A percentile compares a stretch with the other conserved stretches of the same genome.
Evolutionary conservation across 2,113 vertebrate species (phyloP).

Genomic region (Cynoglossus semilaevis): DNA sequence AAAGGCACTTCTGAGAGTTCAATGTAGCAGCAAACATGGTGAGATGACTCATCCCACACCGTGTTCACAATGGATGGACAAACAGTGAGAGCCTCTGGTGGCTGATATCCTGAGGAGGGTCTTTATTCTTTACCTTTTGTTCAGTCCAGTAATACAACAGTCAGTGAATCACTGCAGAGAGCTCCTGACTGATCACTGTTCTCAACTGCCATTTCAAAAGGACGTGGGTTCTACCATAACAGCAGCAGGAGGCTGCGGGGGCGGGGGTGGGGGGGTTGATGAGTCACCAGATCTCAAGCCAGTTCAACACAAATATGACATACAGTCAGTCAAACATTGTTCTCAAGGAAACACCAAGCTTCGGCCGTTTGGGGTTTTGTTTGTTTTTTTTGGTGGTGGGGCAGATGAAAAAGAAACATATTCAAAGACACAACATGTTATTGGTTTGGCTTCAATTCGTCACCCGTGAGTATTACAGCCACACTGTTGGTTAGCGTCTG

Average conservation of each 20-base stretch:
- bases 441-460: slow-evolving; percentile 1
- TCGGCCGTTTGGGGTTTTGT: no score
- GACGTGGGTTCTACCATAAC: no score
- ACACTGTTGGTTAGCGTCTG: slow-evolving; percentile 57
- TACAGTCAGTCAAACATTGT: no score
- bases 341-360: no score
- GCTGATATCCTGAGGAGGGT: neutral
- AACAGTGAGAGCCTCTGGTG: neutral
- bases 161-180: neutral
- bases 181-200: neutral
- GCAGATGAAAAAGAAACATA: no score
- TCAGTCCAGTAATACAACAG: no score
- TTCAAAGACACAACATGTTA: neutral
- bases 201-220: no score
- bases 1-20: neutral
- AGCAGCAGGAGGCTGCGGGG: no score
- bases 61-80: neutral
- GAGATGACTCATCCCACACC: neutral
- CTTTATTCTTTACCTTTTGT: no score
- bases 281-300: neutral
- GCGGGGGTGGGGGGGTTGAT: neutral
- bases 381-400: no score
- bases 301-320: neutral
- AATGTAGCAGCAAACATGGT: neutral
- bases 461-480: slow-evolving; percentile 12